Conservation (phyloP, 2,797 vertebrate species). For the Liparis tanakae region DNA sequence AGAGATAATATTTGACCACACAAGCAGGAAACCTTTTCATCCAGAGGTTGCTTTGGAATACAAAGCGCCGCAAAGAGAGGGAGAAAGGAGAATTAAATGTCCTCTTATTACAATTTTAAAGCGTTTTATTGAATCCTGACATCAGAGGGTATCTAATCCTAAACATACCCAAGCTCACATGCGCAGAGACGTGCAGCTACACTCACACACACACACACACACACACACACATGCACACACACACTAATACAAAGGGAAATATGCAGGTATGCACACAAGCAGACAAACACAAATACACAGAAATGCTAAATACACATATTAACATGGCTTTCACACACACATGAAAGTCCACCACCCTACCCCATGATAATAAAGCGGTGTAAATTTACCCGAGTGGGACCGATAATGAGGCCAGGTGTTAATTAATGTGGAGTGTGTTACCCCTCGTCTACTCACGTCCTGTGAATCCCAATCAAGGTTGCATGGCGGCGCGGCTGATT, state of each 20-base stretch:
- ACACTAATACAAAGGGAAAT: slow-evolving; percentile 10
- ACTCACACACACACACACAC: background rate
- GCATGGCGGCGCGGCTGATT: slow-evolving; percentile 60
- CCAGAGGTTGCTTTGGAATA: slow-evolving; percentile 35
- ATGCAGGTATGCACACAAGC: background rate
- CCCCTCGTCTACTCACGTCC: slow-evolving; percentile 63
- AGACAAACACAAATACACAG: slow-evolving; percentile 19
- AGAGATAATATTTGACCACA: slow-evolving; percentile 29
- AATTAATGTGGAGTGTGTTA: slow-evolving; percentile 77
- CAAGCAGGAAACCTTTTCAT: slow-evolving; percentile 32
- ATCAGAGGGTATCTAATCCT: slow-evolving; percentile 60
- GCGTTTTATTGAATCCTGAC: slow-evolving; percentile 68
- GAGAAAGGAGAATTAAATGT: slow-evolving; percentile 62
- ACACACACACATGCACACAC: background rate
- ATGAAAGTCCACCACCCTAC: slow-evolving; percentile 31
- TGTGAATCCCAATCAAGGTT: slow-evolving; percentile 75
- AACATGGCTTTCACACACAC: slow-evolving; percentile 15
- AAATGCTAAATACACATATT: slow-evolving; percentile 8
- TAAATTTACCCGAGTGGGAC: slow-evolving; percentile 76
- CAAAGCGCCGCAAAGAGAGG: slow-evolving; percentile 20
- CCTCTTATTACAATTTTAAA: slow-evolving; percentile 67
- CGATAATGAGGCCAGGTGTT: slow-evolving; percentile 83
- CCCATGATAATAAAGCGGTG: slow-evolving; percentile 65
- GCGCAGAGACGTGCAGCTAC: slow-evolving; percentile 4
- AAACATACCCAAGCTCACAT: slow-evolving; percentile 10